Evolutionary conservation across 1,140 invertebrate species (phyloP).

Genomic region (Cyclina sinensis): DNA sequence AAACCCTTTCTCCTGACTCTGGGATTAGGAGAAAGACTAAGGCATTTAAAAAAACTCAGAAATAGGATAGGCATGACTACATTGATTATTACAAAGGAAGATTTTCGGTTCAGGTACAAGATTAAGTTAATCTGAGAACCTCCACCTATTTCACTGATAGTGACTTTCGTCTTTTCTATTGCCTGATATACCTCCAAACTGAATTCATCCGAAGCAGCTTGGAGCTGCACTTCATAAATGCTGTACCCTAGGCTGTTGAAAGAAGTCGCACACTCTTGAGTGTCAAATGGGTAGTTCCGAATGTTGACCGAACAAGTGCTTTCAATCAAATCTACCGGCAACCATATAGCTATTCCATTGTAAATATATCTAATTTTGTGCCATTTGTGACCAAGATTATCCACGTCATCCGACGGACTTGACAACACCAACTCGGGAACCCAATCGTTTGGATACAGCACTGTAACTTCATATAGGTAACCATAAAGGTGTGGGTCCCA

Average conservation of each 20-base stretch:
- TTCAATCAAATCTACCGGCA: conserved; percentile 22
- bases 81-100: conserved; percentile 15
- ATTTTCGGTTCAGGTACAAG: conserved; percentile 1
- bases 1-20: conserved; percentile 59
- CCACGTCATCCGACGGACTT: conserved; percentile 7
- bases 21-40: conserved; percentile 51
- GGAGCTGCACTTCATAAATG: conserved; percentile 20
- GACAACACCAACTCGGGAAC: conserved; percentile 32
- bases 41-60: conserved; percentile 34
- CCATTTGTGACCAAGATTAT: conserved; percentile 33
- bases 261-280: conserved; percentile 98
- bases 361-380: conserved; percentile 12
- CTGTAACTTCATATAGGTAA: not conserved
- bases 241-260: conserved; percentile 96
- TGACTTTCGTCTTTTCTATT: not conserved
- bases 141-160: not conserved
- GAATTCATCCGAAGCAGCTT: not conserved
- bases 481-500: conserved; percentile 20
- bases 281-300: conserved; percentile 98
- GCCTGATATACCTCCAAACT: not conserved
- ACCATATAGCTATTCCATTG: conserved; percentile 28
- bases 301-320: conserved; percentile 99
- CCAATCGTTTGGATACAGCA: conserved; percentile 23
- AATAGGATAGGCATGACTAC: conserved; percentile 46
- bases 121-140: not conserved